Evolutionary conservation across 2,888 invertebrate species (phyloP).

Genomic region (Melieria crassipennis): DNA sequence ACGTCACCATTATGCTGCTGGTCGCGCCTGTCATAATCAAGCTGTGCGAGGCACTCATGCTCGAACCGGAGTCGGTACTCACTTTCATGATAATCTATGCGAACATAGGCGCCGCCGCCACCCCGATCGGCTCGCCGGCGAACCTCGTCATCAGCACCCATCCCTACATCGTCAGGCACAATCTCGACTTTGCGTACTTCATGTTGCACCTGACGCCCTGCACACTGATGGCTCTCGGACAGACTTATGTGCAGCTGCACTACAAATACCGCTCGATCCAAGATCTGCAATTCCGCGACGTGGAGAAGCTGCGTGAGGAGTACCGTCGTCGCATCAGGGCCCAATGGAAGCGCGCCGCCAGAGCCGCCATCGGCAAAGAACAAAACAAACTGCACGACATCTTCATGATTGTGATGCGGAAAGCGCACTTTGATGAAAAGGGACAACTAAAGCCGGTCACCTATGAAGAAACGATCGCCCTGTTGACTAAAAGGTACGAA

Average conservation of each 20-base stretch:
- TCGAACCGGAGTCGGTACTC: conserved; percentile 87
- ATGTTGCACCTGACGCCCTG: conserved; percentile 84
- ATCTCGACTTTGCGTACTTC: conserved; percentile 81
- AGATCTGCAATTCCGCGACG: conserved; percentile 7
- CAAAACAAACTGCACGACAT: too few relatives aligned
- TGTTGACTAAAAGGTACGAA: conserved; percentile 62
- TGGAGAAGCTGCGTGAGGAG: conserved; percentile 44
- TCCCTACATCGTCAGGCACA: conserved; percentile 54
- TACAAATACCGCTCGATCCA: conserved; percentile 48
- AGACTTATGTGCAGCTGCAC: conserved; percentile 76
- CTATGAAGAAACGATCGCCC: not conserved
- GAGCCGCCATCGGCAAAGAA: not conserved
- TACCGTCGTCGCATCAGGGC: conserved; percentile 65
- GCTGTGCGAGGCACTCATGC: conserved; percentile 85
- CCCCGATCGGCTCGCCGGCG: conserved; percentile 92
- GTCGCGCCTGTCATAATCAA: conserved; percentile 81
- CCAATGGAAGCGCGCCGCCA: conserved; percentile 58
- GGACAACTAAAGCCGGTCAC: not conserved
- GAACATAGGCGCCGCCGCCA: conserved; percentile 89
- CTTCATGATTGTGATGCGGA: not conserved
- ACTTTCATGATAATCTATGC: conserved; percentile 88
- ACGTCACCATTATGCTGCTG: conserved; percentile 79
- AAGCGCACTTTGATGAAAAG: not conserved
- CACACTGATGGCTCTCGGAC: conserved; percentile 72
- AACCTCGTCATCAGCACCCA: conserved; percentile 62